These are phyloP conservation scores for Acronicta alni DNA, from an alignment of 2,888 invertebrate species.

Conservation along the genomic window DNA sequence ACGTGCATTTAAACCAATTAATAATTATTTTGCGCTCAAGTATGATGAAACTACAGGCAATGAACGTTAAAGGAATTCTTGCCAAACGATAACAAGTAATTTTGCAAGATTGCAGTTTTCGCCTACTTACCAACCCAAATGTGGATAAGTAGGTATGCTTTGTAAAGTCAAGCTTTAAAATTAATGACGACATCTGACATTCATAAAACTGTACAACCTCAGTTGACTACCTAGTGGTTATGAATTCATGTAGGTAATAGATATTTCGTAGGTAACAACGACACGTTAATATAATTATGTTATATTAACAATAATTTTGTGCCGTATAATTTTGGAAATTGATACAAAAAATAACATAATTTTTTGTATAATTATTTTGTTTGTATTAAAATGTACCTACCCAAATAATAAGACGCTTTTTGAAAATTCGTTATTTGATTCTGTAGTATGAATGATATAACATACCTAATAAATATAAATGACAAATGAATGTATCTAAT, in stretches of 20 bases:
- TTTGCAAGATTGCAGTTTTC: constrained; percentile 56
- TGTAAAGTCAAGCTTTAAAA: constrained; percentile 21
- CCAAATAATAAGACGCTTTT: constrained; percentile 3
- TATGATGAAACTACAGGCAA: constrained; percentile 44
- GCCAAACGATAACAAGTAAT: constrained; percentile 40
- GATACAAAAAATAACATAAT: constrained; percentile 33
- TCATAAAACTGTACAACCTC: constrained; percentile 17
- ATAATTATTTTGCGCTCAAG: constrained; percentile 19
- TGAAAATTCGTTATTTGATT: background rate
- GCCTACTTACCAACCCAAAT: constrained; percentile 50
- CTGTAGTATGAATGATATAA: too few species aligned
- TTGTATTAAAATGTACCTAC: too few species aligned
- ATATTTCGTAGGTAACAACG: constrained; percentile 48
- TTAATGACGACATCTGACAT: constrained; percentile 28
- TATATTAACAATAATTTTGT: constrained; percentile 41
- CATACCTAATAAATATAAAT: too few species aligned
- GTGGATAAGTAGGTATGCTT: constrained; percentile 27
- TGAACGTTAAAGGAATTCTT: constrained; percentile 45
- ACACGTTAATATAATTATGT: constrained; percentile 47
- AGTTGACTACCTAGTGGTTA: constrained; percentile 23
- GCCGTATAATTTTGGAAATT: constrained; percentile 35
- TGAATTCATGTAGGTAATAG: constrained; percentile 37
- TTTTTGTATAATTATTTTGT: constrained; percentile 21
- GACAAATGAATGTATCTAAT: too few species aligned
- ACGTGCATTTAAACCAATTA: constrained; percentile 13